Evolutionary conservation across 2,888 invertebrate genomes (phyloP).

Genomic region (Parnassius orleans): DNA sequence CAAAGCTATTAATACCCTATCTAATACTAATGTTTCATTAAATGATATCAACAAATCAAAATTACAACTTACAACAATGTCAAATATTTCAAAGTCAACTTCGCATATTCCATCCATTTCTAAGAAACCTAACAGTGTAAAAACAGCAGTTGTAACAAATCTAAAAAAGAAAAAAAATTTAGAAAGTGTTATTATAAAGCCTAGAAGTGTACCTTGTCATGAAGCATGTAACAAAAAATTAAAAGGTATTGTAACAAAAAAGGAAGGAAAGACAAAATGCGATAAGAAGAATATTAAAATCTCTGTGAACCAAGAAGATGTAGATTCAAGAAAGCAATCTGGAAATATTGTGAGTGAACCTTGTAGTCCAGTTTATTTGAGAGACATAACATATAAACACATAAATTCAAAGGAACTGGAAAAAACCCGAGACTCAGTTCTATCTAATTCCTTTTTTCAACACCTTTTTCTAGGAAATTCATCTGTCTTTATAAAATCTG

Average conservation of each 20-base stretch:
- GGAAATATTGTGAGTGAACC: slow-evolving; percentile 66
- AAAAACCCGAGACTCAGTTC: slow-evolving; percentile 80
- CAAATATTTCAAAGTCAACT: slow-evolving; percentile 59
- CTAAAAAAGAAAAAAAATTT: slow-evolving; percentile 66
- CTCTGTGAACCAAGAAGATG: slow-evolving; percentile 20
- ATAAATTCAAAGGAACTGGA: slow-evolving; percentile 71
- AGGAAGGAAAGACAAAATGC: slow-evolving; percentile 43
- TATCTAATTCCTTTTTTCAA: slow-evolving; percentile 86
- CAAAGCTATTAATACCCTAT: slow-evolving; percentile 53
- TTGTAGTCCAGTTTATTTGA: slow-evolving; percentile 52
- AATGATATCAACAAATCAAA: slow-evolving; percentile 16
- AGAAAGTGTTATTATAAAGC: slow-evolving; percentile 54
- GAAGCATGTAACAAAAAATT: slow-evolving; percentile 60
- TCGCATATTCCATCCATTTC: slow-evolving; percentile 48
- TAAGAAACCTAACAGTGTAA: slow-evolving; percentile 56
- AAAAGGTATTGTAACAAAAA: slow-evolving; percentile 51
- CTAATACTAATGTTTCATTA: slow-evolving; percentile 61
- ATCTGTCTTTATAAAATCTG: slow-evolving; percentile 41
- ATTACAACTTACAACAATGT: slow-evolving; percentile 39
- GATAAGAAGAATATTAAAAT: slow-evolving; percentile 43
- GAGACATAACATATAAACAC: slow-evolving; percentile 45
- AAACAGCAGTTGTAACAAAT: slow-evolving; percentile 64
- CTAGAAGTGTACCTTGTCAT: slow-evolving; percentile 61
- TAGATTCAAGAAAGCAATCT: slow-evolving; percentile 18
- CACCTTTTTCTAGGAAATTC: slow-evolving; percentile 83